Evolutionary conservation across 1,140 invertebrate genomes (phyloP), one percentile per base, ranked within the genome.

Genomic region (Polypedilum vanderplanki): DNA sequence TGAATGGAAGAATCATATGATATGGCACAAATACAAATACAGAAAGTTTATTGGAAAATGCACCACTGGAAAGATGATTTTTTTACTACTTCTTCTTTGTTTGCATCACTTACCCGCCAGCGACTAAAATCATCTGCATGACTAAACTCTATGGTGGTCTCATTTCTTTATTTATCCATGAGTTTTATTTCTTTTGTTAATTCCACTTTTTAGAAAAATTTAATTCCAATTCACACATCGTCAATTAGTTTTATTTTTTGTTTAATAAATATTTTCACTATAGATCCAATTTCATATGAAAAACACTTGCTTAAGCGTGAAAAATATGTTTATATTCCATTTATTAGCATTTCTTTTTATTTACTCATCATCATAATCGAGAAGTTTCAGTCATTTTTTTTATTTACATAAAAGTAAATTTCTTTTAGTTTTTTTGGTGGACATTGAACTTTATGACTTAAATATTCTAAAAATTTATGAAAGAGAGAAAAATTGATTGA

Each of bases 81-180:
- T 40, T n/a, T 40, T 20, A 15, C 22, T 7, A 17, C 12, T 46
- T 74, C 46, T 33, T 10, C 33, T 22, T 18, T n/a, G 15, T 12
- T 75, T 77, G 64, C 15, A 24, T 64, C 0, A 82, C 81, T 82
- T 81, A 82, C 81, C 81, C 81, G 79, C 81, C 81, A 80, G 81
- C 81, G 81, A 82, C 81, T 80, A 82, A 80, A 78, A 82, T 82
- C 81, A 82, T 82, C 81, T 82, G 81, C 81, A 82, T 82, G 77
- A 10, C 65, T 70, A n/a, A 7, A 7, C 65, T 70, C 65, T 70
- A 70, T 70, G 65, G 65, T 70, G 65, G 65, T 70, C 20, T 70
- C 65, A 70, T 70, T 70, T 70, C 20, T n/a, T n/a, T 20, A 18
- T 70, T 70, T 70, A 7, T 70, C 65, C 65, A 70, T 70, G n/a